phyloP scores from a whole-genome alignment of 1,140 invertebrate genomes.

The Melipona quadrifasciata region DNA sequence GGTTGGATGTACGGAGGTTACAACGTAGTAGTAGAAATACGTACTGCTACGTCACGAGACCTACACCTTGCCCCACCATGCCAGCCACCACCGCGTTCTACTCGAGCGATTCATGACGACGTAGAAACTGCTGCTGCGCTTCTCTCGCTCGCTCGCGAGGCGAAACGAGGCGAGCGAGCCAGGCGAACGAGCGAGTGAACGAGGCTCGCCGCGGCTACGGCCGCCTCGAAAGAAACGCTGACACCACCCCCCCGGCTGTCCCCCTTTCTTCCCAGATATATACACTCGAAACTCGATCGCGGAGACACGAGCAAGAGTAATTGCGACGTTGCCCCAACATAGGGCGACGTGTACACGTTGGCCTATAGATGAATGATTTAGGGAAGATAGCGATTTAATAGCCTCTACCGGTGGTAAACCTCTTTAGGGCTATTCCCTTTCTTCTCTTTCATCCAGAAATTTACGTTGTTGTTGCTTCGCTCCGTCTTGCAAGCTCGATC shows the following conservation, averaged over 20 bases:
- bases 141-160: slow-evolving; percentile 11
- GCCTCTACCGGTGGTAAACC: no score
- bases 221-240: slow-evolving; percentile 40
- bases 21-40: slow-evolving; percentile 70
- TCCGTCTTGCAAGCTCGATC: no score
- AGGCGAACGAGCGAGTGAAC: no score
- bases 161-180: no score
- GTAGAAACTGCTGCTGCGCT: slow-evolving; percentile 54
- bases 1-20: slow-evolving; percentile 53
- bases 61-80: slow-evolving; percentile 60
- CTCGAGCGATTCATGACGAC: slow-evolving; percentile 65
- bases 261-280: background rate
- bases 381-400: background rate
- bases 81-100: slow-evolving; percentile 53
- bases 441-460: no score
- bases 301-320: slow-evolving; percentile 12
- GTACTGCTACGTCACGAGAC: slow-evolving; percentile 66
- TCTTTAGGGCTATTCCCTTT: no score
- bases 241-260: slow-evolving; percentile 37
- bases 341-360: background rate
- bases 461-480: no score
- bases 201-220: background rate
- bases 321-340: background rate
- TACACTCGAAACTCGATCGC: slow-evolving; percentile 40
- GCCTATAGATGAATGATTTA: background rate